These are phyloP conservation scores for Amphipyra tragopoginis DNA, from an alignment of 2,888 invertebrate genomes.

Conservation along the genomic window DNA sequence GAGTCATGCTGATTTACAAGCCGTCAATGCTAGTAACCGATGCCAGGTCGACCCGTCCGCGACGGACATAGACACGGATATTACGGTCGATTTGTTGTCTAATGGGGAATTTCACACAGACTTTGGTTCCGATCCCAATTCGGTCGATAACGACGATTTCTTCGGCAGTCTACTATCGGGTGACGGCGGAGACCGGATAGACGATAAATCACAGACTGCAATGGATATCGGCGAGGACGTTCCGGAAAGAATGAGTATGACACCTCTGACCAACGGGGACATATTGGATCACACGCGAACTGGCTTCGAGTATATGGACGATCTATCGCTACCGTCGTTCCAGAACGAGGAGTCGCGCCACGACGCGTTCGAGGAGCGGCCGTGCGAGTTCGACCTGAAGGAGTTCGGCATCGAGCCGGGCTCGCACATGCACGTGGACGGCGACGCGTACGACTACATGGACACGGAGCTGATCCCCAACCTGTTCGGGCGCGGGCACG, in stretches of 20 bases:
- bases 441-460: constrained; percentile 87
- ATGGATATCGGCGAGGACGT: constrained; percentile 82
- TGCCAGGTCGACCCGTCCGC: constrained; percentile 64
- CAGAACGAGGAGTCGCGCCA: constrained; percentile 80
- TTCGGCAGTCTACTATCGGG: constrained; percentile 80
- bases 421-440: constrained; percentile 88
- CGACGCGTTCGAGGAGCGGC: constrained; percentile 72
- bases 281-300: constrained; percentile 79
- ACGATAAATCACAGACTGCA: constrained; percentile 72
- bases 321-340: constrained; percentile 83
- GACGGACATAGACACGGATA: constrained; percentile 74
- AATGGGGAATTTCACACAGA: constrained; percentile 77
- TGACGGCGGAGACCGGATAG: constrained; percentile 68
- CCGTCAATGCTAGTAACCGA: constrained; percentile 63
- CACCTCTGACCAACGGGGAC: constrained; percentile 82
- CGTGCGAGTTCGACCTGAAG: constrained; percentile 88
- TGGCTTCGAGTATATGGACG: constrained; percentile 85
- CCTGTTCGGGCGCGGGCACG: constrained; percentile 84
- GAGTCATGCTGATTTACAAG: constrained; percentile 79
- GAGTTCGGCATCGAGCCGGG: constrained; percentile 92
- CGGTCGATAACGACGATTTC: constrained; percentile 80
- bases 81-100: constrained; percentile 73
- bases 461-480: constrained; percentile 84
- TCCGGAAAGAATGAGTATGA: constrained; percentile 79
- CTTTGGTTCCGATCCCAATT: constrained; percentile 76